Evolutionary conservation across 2,888 invertebrate species (phyloP), one percentile per base, ranked within the genome.

Genomic region (Pterostichus madidus): DNA sequence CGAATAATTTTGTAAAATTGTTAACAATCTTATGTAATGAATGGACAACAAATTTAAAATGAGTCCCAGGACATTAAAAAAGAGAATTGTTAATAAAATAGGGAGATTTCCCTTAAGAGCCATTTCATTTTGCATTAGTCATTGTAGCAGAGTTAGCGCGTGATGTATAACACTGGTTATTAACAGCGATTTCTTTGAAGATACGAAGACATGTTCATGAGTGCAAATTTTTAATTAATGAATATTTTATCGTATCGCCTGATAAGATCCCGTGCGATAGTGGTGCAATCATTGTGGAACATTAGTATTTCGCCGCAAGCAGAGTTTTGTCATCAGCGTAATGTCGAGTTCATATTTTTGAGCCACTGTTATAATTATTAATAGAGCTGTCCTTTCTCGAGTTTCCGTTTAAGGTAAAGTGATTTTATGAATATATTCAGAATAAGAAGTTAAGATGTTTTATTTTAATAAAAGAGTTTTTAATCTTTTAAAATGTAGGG

Each of bases 381-480:
- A 64, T 64, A n/a, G 64, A 35, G 35, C n/a, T 64, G 11, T 10
- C 13, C n/a, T 32, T 13, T 4, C 59, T 3, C 10, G 24, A 24
- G 52, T 53, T 56, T 56, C 17, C 61, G 61, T n/a, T 5, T 31
- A n/a, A 61, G 35, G 68, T 71, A 39, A 71, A 46, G 68, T 71
- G 44, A 44, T 17, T 17, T 71, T 17, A 71, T 71, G 68, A 71
- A 71, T 71, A 71, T 31, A 17, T 39, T 71, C 68, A 17, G 39
- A 44, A 24, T 24, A 24, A 71, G 64, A 46, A 71, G 15, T 71
- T 24, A 44, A 71, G 44, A 71, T 71, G 44, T 44, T 71, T 44
- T 71, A 71, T 71, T 71, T 44, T 71, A 39, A 71, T 71, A 71
- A 71, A 71, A 71, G 24, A 44, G 68, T 71, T 71, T 71, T 39